Base-by-base conservation (phyloP, 2,797 vertebrate species). In the Myripristis jacobus region DNA sequence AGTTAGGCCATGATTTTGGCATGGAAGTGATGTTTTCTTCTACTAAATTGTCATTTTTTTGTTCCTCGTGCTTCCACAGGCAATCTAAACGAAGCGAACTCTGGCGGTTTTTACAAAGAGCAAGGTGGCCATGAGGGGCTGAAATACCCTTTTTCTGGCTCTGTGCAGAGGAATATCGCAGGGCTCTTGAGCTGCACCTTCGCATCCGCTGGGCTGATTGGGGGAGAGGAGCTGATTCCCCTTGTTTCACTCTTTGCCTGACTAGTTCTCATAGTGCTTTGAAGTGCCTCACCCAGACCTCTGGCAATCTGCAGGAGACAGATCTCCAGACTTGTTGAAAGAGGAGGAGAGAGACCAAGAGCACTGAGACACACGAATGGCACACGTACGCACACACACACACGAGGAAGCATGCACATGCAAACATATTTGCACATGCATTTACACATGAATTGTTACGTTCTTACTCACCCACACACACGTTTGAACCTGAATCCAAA, bases 241-340 rank as follows among this genome's bases (percentile, higher is more conserved):
- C 77, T 75, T 27, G 58, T 84, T 87, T 88, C 65, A 57, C 81
- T 88, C 80, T 77, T 76, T 82, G 72, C 57, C 80, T 73, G 71
- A 80, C 82, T 87, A 56, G 66, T 81, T 86, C 86, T 80, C 65
- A 41, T 18, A n/a, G 64, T 3, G 19, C 89, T 88, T 91, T 92
- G 85, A 92, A 89, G 89, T 84, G 47, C 56, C 69, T 88, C 78
- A 76, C 83, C 82, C 74, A 70, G 74, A 83, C 80, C 77, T 79
- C 65, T 64, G 80, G 76, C 77, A 77, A 69, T 77, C 86, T 78
- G 66, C 77, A 76, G 84, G 80, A 91, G 84, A 82, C 77, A 19
- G 55, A 78, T 83, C 87, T 86, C 58, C 71, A 75, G 79, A 73
- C 76, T 52, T 51, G 79, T 73, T 38, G 65, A 67, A 86, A 73